Evolutionary conservation across 2,888 invertebrate genomes (phyloP).

Genomic region (Spisula solida): DNA sequence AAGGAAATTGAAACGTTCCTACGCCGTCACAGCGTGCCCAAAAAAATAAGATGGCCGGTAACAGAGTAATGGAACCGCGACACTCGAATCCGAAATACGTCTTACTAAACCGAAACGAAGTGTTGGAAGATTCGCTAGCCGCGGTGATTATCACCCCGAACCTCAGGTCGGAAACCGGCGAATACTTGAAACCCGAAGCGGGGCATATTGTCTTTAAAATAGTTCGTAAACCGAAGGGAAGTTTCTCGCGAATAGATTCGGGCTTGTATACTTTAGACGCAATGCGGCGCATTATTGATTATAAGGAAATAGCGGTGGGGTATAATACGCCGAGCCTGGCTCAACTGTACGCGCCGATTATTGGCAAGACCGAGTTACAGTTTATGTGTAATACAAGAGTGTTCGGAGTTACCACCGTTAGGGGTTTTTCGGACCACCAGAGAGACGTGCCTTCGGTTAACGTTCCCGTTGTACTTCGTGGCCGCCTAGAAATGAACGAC

Average conservation of each 20-base stretch:
- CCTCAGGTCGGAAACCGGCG: slow-evolving; percentile 6
- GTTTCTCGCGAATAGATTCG: not conserved
- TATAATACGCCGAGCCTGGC: not conserved
- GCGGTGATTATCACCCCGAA: not conserved
- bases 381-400: not conserved
- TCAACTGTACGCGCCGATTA: not conserved
- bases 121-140: not conserved
- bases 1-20: not conserved
- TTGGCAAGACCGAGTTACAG: not conserved
- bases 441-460: not conserved
- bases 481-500: not conserved
- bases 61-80: not conserved
- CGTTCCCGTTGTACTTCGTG: not conserved
- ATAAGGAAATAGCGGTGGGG: not conserved
- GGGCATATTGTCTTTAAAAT: not conserved
- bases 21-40: not conserved
- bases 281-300: not conserved
- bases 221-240: not conserved
- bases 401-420: not conserved
- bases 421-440: not conserved
- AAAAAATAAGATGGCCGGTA: not conserved
- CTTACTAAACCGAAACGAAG: not conserved
- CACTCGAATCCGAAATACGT: not conserved
- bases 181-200: not conserved
- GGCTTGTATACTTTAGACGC: not conserved